Conservation (phyloP, 2,113 vertebrate species). For the Pampusana beccarii region DNA sequence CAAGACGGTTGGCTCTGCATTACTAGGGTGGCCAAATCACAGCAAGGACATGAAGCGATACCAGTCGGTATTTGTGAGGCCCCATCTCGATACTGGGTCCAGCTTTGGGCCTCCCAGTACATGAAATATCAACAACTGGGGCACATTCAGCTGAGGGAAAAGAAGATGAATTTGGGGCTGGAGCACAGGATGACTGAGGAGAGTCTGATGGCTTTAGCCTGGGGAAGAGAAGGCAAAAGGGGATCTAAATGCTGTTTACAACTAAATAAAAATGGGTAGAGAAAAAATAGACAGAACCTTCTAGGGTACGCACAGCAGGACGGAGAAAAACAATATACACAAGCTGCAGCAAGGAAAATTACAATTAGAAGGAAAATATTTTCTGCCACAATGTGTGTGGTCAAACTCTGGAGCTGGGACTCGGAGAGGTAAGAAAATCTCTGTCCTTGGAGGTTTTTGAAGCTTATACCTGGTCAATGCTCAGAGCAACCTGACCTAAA, state of each 20-base stretch:
- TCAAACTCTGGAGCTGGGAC: not conserved
- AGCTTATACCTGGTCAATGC: not conserved
- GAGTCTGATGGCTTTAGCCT: not conserved
- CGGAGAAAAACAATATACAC: too few species aligned
- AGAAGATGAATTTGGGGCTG: not conserved
- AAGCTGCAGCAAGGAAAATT: too few species aligned
- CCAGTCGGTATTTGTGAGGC: not conserved
- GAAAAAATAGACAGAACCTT: not conserved
- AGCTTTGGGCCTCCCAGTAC: not conserved
- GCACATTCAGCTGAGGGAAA: not conserved
- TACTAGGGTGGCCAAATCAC: not conserved
- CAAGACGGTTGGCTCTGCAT: not conserved
- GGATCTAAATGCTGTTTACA: not conserved
- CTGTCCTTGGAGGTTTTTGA: not conserved
- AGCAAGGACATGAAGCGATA: not conserved
- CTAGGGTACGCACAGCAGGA: not conserved
- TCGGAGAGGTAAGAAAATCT: not conserved
- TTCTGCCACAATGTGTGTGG: fast-evolving
- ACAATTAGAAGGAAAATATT: not conserved
- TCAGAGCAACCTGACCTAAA: not conserved
- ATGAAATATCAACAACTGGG: not conserved
- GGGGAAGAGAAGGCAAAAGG: not conserved
- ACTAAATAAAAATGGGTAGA: fast-evolving
- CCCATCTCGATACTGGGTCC: not conserved
- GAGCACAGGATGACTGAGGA: not conserved